Evolutionary conservation across 1,140 invertebrate species (phyloP).

Genomic region (Caenorhabditis elegans): DNA sequence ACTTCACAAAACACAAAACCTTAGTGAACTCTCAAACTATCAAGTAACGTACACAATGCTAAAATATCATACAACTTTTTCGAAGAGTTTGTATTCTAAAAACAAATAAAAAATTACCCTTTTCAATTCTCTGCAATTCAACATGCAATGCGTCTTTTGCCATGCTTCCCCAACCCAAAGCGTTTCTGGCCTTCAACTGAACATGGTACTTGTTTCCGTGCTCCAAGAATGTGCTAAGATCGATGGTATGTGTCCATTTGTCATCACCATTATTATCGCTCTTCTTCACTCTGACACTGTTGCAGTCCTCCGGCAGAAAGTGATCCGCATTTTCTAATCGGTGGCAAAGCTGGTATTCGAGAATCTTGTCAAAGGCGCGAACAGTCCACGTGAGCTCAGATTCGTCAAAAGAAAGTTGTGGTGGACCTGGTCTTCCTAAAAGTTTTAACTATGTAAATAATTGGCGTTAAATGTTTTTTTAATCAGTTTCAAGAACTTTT

Average conservation of each 20-base stretch:
- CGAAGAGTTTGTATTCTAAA: too few relatives aligned
- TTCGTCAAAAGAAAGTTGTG: slow-evolving; percentile 20
- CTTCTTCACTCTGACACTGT: slow-evolving; percentile 35
- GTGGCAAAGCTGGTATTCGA: slow-evolving; percentile 33
- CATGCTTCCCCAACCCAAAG: slow-evolving; percentile 39
- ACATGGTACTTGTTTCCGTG: slow-evolving; percentile 33
- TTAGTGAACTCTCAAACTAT: too few relatives aligned
- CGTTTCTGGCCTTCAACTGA: slow-evolving; percentile 44
- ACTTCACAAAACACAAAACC: too few relatives aligned
- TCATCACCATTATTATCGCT: slow-evolving; percentile 21
- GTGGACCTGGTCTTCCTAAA: slow-evolving; percentile 42
- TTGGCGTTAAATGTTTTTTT: too few relatives aligned
- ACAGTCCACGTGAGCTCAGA: slow-evolving; percentile 36
- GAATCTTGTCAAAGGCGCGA: slow-evolving; percentile 12
- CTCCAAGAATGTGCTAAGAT: neutral
- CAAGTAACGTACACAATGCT: too few relatives aligned
- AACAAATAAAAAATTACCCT: neutral
- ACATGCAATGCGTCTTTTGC: slow-evolving; percentile 37
- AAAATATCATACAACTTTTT: too few relatives aligned
- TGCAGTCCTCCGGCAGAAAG: neutral
- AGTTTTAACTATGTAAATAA: too few relatives aligned
- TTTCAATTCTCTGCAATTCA: neutral
- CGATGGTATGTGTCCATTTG: neutral
- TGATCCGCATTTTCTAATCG: slow-evolving; percentile 31
- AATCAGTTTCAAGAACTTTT: too few relatives aligned